These are phyloP conservation scores for Peromyscus nudipes DNA, from an alignment of 2,797 vertebrate species.

Conservation along the genomic window DNA sequence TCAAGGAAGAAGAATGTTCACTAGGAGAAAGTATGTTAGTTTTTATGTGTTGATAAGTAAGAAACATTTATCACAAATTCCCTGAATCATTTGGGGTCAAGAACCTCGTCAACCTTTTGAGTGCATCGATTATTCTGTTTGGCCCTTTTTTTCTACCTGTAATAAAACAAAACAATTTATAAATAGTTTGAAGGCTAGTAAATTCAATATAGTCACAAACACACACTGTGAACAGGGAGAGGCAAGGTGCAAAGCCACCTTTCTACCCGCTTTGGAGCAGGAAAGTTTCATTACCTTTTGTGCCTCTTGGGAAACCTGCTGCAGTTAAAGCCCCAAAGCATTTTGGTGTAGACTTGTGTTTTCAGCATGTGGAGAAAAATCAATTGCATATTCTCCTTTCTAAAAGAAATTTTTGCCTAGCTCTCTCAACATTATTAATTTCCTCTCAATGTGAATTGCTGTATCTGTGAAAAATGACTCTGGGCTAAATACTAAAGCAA, in stretches of 20 bases:
- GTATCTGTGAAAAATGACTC: conserved; percentile 57
- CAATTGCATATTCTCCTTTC: conserved; percentile 39
- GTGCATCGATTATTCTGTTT: not conserved
- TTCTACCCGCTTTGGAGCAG: not conserved
- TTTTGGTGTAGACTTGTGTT: not conserved
- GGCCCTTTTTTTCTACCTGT: not conserved
- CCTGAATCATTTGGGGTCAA: not conserved
- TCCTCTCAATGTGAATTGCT: conserved; percentile 19
- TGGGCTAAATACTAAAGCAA: conserved; percentile 47
- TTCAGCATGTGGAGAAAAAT: conserved; percentile 51
- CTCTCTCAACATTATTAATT: conserved; percentile 40
- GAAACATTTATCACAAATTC: conserved; percentile 10
- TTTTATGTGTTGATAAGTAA: not conserved
- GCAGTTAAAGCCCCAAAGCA: not conserved
- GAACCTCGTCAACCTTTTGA: not conserved
- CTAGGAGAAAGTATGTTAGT: not conserved
- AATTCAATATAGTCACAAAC: conserved; percentile 12
- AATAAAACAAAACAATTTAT: conserved; percentile 39
- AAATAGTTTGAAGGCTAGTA: not conserved
- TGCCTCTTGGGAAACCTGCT: not conserved
- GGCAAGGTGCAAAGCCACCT: not conserved
- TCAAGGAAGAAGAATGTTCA: not conserved
- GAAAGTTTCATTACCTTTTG: conserved; percentile 11
- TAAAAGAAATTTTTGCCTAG: conserved; percentile 27
- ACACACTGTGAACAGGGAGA: not conserved